Percentiles rank a stretch among this genome's conserved stretches.
These are phyloP conservation scores for Clarias magur DNA, from an alignment of 2,113 vertebrate genomes.

Conservation along the genomic window DNA sequence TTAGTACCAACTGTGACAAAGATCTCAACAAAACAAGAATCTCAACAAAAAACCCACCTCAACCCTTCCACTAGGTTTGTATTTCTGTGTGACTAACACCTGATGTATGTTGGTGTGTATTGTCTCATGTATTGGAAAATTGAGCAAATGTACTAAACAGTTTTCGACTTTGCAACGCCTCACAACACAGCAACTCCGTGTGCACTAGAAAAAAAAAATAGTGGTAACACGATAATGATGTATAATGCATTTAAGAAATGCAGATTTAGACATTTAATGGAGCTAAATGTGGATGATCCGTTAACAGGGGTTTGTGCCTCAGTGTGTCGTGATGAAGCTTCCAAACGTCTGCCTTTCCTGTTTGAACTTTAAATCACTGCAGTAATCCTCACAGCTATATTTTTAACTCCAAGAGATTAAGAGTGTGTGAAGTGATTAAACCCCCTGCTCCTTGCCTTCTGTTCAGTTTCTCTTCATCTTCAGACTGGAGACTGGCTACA, in stretches of 20 bases:
- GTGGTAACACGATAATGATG: not conserved
- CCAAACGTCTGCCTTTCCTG: constrained; percentile 36
- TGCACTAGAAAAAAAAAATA: not conserved
- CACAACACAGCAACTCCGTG: not conserved
- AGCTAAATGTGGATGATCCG: not conserved
- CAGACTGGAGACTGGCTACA: not conserved
- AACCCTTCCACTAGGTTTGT: not conserved
- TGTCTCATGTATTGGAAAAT: not conserved
- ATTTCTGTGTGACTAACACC: not conserved
- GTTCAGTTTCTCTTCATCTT: constrained; percentile 48
- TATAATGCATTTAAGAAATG: not conserved
- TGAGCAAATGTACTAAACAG: not conserved
- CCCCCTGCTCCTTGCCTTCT: constrained; percentile 66
- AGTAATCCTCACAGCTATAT: constrained; percentile 76
- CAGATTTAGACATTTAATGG: not conserved
- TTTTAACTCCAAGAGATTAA: constrained; percentile 80
- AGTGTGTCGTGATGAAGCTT: not conserved
- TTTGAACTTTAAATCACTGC: constrained; percentile 73
- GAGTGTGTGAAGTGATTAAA: constrained; percentile 64
- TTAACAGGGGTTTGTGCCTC: not conserved
- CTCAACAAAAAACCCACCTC: no score
- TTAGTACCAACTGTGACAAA: not conserved
- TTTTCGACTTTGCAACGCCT: not conserved
- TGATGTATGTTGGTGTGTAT: not conserved
- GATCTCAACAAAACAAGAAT: no score